Evolutionary conservation across 2,797 vertebrate species (phyloP), one percentile per base, ranked within the genome.

Genomic region (Prionace glauca): DNA sequence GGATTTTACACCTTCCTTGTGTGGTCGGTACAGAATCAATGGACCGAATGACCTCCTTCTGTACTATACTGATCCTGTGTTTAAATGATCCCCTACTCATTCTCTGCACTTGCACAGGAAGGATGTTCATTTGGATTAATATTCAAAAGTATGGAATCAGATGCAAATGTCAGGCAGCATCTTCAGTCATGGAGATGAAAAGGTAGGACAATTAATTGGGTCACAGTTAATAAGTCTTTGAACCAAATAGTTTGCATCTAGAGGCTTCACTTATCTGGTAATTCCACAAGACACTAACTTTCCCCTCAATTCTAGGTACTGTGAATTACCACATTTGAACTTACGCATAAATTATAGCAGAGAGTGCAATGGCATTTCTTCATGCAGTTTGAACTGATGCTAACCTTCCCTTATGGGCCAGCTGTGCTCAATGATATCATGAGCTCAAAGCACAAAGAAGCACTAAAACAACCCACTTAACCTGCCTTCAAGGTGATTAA

Each of bases 401-500:
- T 95, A 77, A 77, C 71, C 93, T 95, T 95, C 77, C 77, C 71
- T 74, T 77, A 77, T 95, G 93, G 24, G 69, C 93, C 93, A 95
- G 93, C 93, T 95, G 71, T 50, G 26, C 45, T 77, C 71, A 95
- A 95, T 95, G 71, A 95, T 95, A 95, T 95, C 93, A 95, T 72
- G 93, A 95, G 93, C 93, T 95, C 71, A 95, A 72, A 95, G 45
- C 93, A 95, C 93, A 95, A 95, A 56, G 45, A 60, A 56, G 50
- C 93, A 95, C 93, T 95, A 95, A 95, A 95, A 95, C 93, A 95
- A 95, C 93, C 93, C 72, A 95, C 93, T 95, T 95, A 95, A 95
- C 93, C 93, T 95, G 93, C 93, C 93, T 95, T 95, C 93, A 95
- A 95, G 93, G 93, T 95, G 93, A 95, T 95, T 95, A 95, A 95